Evolutionary conservation across 2,888 invertebrate genomes (phyloP).

Genomic region (Thyatira batis): DNA sequence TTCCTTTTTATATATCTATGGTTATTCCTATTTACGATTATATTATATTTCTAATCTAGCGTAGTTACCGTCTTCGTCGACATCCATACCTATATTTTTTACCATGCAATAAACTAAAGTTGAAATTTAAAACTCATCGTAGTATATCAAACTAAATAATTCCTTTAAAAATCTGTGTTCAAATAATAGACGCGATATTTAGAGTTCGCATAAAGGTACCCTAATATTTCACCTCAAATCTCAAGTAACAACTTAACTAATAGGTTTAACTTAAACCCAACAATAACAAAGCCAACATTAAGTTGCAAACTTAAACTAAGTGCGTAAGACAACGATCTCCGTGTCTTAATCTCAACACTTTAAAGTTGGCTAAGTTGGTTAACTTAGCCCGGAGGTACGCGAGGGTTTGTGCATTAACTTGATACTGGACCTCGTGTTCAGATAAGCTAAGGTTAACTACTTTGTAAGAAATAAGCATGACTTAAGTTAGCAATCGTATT

Average conservation of each 20-base stretch:
- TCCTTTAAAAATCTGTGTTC: too few species aligned
- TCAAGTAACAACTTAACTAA: slow-evolving; percentile 2
- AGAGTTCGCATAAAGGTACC: not conserved
- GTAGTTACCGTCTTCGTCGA: too few species aligned
- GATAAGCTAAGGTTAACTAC: slow-evolving; percentile 14
- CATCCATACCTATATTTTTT: too few species aligned
- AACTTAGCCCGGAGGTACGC: slow-evolving; percentile 21
- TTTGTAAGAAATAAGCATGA: not conserved
- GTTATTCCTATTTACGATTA: too few species aligned
- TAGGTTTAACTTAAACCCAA: slow-evolving; percentile 18
- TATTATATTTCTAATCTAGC: too few species aligned
- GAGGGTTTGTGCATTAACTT: slow-evolving; percentile 12
- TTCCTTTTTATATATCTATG: too few species aligned
- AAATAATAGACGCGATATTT: not conserved
- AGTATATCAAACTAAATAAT: too few species aligned
- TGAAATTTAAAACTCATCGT: too few species aligned
- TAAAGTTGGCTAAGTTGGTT: slow-evolving; percentile 18
- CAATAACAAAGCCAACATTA: slow-evolving; percentile 24
- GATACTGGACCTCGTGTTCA: slow-evolving; percentile 7
- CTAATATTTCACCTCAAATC: not conserved
- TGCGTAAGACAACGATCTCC: slow-evolving; percentile 28
- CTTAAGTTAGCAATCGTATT: too few species aligned
- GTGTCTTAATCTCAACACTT: slow-evolving; percentile 27
- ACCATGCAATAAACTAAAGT: too few species aligned
- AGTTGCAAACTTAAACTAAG: slow-evolving; percentile 20